A percentile compares a stretch with the other conserved stretches of the same genome.
phyloP scores from a whole-genome alignment of 2,888 invertebrate genomes.

The Tipula helvola region DNA sequence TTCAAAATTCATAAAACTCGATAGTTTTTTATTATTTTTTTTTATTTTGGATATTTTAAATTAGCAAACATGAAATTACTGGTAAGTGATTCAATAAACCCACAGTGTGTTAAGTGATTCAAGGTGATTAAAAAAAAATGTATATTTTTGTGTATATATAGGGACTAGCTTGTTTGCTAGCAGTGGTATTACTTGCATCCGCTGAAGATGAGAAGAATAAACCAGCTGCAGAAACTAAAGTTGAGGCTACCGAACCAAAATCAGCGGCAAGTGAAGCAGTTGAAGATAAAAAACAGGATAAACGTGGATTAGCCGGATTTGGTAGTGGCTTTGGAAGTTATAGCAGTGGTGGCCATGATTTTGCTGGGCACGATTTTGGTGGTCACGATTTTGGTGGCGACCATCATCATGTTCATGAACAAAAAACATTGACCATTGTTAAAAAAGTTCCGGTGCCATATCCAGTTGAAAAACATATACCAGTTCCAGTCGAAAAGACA shows the following conservation, averaged over 20 bases:
- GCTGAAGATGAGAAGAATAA: slow-evolving; percentile 46
- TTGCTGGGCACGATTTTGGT: slow-evolving; percentile 24
- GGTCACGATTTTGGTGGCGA: slow-evolving; percentile 21
- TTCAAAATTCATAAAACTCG: slow-evolving; percentile 21
- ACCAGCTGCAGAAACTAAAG: slow-evolving; percentile 38
- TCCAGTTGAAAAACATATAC: slow-evolving; percentile 53
- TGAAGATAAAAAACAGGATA: slow-evolving; percentile 57
- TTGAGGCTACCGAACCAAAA: slow-evolving; percentile 28
- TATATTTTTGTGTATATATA: slow-evolving; percentile 17
- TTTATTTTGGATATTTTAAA: slow-evolving; percentile 14
- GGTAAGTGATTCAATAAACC: slow-evolving; percentile 23
- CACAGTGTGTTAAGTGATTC: slow-evolving; percentile 6
- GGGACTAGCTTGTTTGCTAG: slow-evolving; percentile 36
- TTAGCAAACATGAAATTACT: slow-evolving; percentile 28
- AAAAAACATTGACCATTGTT: slow-evolving; percentile 58
- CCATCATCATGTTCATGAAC: slow-evolving; percentile 39
- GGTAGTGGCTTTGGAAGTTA: slow-evolving; percentile 41
- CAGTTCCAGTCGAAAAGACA: slow-evolving; percentile 50
- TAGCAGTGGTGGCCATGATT: slow-evolving; percentile 14
- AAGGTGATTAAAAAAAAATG: slow-evolving; percentile 6
- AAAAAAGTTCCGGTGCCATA: slow-evolving; percentile 61
- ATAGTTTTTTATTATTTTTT: slow-evolving; percentile 18
- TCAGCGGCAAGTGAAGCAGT: slow-evolving; percentile 29
- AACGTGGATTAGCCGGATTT: slow-evolving; percentile 54
- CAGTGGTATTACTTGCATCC: slow-evolving; percentile 46